Evolutionary conservation across 2,113 vertebrate genomes (phyloP).

Genomic region (Copsychus sechellarum): DNA sequence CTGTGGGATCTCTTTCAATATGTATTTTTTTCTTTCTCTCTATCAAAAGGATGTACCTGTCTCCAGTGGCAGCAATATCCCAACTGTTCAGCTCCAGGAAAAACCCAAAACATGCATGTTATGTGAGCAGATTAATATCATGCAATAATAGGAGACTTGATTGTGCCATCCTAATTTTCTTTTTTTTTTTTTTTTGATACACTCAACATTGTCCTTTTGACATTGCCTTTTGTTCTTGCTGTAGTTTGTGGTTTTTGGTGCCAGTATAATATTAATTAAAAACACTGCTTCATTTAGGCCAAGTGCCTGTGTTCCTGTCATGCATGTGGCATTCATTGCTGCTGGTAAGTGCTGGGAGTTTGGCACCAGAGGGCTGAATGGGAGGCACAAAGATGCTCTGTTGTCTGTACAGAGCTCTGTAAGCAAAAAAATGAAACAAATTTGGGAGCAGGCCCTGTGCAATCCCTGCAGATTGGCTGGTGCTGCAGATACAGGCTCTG

Average conservation of each 20-base stretch:
- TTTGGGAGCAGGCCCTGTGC: neutral
- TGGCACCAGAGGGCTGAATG: neutral
- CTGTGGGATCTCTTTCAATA: neutral
- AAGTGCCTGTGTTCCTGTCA: conserved; percentile 10
- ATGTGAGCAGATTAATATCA: neutral
- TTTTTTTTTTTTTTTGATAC: neutral
- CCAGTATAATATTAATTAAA: conserved; percentile 28
- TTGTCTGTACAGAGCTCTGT: neutral
- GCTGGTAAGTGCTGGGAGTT: neutral
- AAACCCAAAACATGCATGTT: neutral
- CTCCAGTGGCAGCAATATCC: neutral
- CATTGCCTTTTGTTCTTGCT: conserved; percentile 29
- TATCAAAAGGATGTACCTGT: neutral
- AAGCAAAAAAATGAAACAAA: neutral
- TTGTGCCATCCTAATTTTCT: neutral
- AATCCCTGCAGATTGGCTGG: neutral
- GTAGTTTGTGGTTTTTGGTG: conserved; percentile 11
- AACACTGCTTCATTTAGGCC: neutral
- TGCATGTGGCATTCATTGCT: conserved; percentile 29
- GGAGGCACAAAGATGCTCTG: neutral
- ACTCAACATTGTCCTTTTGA: neutral
- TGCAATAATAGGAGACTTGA: neutral
- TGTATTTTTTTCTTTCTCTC: neutral
- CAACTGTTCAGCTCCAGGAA: neutral
- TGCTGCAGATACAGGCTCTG: neutral